Conservation (phyloP, 2,888 invertebrate species). For the Cynaeus angustus region DNA sequence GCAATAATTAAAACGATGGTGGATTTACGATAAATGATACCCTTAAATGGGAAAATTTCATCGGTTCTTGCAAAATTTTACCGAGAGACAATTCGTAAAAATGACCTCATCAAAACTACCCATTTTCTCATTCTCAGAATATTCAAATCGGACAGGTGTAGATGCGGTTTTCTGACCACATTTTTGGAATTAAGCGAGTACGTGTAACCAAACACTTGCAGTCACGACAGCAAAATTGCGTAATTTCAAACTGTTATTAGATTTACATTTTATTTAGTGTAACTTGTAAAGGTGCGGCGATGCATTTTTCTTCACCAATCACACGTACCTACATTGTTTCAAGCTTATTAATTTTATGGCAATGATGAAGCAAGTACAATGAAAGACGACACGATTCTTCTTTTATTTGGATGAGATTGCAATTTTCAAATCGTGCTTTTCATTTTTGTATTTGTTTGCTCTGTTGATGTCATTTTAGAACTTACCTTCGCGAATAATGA, state of each 20-base stretch:
- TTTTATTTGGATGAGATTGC: constrained; percentile 15
- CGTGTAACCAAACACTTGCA: not conserved
- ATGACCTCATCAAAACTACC: too few relatives aligned
- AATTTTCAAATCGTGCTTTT: not conserved
- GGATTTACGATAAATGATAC: constrained; percentile 29
- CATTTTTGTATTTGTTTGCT: constrained; percentile 12
- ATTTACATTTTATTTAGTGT: constrained; percentile 49
- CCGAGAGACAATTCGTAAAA: too few relatives aligned
- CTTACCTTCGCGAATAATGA: constrained; percentile 15
- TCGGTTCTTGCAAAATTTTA: not conserved
- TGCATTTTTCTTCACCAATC: constrained; percentile 19
- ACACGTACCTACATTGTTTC: constrained; percentile 28
- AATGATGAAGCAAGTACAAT: constrained; percentile 14
- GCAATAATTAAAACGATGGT: constrained; percentile 29
- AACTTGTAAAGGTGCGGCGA: constrained; percentile 26
- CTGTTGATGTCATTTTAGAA: constrained; percentile 22
- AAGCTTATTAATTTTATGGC: constrained; percentile 23
- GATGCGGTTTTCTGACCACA: too few relatives aligned
- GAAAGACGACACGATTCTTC: constrained; percentile 4
- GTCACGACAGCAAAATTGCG: constrained; percentile 25
- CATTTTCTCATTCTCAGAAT: too few relatives aligned
- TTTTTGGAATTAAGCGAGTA: too few relatives aligned
- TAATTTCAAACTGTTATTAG: constrained; percentile 49
- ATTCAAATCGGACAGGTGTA: too few relatives aligned
- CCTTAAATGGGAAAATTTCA: constrained; percentile 23